Evolutionary conservation across 2,113 vertebrate genomes (phyloP), one percentile per base, ranked within the genome.

Genomic region (Eulemur macaco): DNA sequence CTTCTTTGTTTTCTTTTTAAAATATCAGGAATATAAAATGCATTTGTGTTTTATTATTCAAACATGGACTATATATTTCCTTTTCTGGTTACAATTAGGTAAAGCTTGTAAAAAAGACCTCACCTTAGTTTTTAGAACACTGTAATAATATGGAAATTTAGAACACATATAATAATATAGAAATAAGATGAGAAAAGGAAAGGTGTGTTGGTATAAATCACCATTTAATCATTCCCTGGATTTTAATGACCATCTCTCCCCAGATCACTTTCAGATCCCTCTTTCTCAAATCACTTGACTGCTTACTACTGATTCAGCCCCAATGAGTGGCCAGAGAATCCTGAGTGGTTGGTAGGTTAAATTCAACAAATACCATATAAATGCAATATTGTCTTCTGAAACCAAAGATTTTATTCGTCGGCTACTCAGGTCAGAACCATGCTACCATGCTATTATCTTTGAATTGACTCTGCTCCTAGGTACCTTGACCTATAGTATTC

Each of bases 1-100:
- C 63, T 18, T 78, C 27, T 82, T 97, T 92, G 25, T 89, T 95
- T 90, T 78, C 29, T 58, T 95, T 93, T 80, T 29, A 90, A 96
- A 90, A 54, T 74, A 95, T 85, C 23, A 5, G 27, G 4, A 76
- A 66, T 86, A 12, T 54, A 85, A 29, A 86, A 25, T 93, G 5
- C 23, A 63, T 88, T 91, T 74, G 31, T 92, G 63, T 63, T 92
- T 73, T 71, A 63, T 89, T 50, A 52, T 78, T 12, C 37, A 90
- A 69, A 91, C 20, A 39, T 50, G 21, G 42, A 78, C 27, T 76
- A 42, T 31, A 1, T 64, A 54, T 83, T 89, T 42, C 91, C 9
- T 50, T 93, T 71, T 69, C 23, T 84, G 21, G 71, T 82, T 83
- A 76, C 92, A 89, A 90, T 66, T 64, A 94, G 18, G 60, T 20